Conservation (phyloP, 2,797 vertebrate species). For the Helarctos malayanus region DNA sequence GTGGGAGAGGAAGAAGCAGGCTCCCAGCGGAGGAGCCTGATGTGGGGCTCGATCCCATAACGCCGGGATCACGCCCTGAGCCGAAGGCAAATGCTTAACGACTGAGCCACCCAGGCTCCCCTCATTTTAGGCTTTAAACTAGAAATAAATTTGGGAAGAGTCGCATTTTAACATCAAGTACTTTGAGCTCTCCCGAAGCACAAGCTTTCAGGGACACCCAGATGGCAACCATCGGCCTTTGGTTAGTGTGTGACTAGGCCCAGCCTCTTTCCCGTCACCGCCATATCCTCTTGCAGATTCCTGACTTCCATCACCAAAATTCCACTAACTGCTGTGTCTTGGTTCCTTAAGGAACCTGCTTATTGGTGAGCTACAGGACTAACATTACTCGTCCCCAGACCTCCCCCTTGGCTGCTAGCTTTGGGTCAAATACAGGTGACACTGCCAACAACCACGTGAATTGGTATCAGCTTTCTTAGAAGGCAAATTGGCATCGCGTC, state of each 20-base stretch:
- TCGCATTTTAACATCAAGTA: background rate
- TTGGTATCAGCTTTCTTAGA: slow-evolving; percentile 30
- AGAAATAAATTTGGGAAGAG: background rate
- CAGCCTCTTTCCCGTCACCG: background rate
- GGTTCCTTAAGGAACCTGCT: background rate
- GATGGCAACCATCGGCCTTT: background rate
- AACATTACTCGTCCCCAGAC: background rate
- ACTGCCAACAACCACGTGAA: background rate
- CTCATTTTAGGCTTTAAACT: background rate
- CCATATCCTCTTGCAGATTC: background rate
- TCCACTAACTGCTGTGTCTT: background rate
- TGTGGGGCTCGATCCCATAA: too few species aligned
- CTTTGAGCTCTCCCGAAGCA: background rate
- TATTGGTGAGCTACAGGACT: background rate
- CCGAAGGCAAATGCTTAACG: too few species aligned
- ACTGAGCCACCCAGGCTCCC: too few species aligned
- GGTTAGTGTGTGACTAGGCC: background rate
- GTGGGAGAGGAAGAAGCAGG: too few species aligned
- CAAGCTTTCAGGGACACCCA: background rate
- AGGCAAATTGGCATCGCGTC: background rate
- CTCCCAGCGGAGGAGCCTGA: too few species aligned
- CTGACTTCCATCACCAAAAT: background rate
- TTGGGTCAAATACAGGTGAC: background rate
- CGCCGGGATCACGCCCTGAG: too few species aligned
- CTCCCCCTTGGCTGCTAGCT: background rate